Evolutionary conservation across 1,140 invertebrate genomes (phyloP), one percentile per base, ranked within the genome.

Genomic region (Zaprionus davidi): DNA sequence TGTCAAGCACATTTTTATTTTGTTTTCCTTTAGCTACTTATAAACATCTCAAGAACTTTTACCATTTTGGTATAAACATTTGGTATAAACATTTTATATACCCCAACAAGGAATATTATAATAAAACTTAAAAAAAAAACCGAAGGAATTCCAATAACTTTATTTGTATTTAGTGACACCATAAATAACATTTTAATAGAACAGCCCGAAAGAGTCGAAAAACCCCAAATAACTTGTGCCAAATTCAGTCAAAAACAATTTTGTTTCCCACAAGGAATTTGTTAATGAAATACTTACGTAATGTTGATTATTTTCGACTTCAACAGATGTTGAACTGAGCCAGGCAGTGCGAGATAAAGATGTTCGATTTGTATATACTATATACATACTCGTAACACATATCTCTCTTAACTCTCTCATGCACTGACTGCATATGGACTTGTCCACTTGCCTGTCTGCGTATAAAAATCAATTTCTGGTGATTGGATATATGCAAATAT

Each of bases 401-500:
- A 46, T 17, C 36, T 46, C 41, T 11, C n/a, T 44, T n/a, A 17
- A 44, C 41, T 44, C n/a, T 41, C n/a, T 13, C 28, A 31, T 58
- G 28, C 22, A 34, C 26, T 46, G 49, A 44, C 82, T 85, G 46
- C 71, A 82, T 36, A 80, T 69, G 67, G 81, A 80, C 80, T 60
- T 62, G 49, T n/a, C 66, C 71, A 55, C 56, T 60, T 72, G 44
- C 24, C 63, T 53, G 64, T 55, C 68, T 34, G 31, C n/a, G 44
- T 17, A 62, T 26, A 38, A 53, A 59, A 71, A 46, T 44, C 49
- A 55, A 69, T 74, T 73, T 73, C 71, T 20, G 58, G 64, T 82
- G 76, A 86, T 83, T 86, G 79, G 82, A 87, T 80, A 86, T 80
- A 86, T 86, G 83, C 83, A 87, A 83, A 88, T 88, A 9, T 44